These are phyloP conservation scores for Anastatus disparis DNA, from an alignment of 1,140 invertebrate species.

Conservation along the genomic window DNA sequence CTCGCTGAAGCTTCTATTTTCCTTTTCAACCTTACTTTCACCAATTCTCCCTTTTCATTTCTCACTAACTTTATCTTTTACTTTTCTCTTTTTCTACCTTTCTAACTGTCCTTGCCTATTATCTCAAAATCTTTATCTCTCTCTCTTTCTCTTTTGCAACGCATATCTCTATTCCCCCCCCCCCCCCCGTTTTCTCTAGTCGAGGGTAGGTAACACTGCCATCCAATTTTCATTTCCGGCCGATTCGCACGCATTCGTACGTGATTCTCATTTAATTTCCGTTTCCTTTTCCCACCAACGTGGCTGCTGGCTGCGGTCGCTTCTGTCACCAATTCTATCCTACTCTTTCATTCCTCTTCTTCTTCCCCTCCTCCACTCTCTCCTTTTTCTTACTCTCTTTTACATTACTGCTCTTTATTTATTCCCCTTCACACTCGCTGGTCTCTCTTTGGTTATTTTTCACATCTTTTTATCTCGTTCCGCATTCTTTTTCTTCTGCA, in stretches of 20 bases:
- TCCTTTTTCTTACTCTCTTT: not conserved
- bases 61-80: no score
- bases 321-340: not conserved
- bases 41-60: no score
- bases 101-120: not conserved
- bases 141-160: not conserved
- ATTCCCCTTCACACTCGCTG: not conserved
- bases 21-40: no score
- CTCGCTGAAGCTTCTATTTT: no score
- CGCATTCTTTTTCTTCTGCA: not conserved
- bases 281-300: slow-evolving; percentile 39
- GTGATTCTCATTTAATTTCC: slow-evolving; percentile 53
- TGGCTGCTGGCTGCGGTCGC: not conserved
- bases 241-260: slow-evolving; percentile 38
- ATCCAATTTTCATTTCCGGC: slow-evolving; percentile 53
- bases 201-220: not conserved
- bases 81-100: not conserved
- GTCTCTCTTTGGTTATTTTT: slow-evolving; percentile 17
- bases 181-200: not conserved
- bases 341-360: not conserved
- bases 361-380: not conserved
- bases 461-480: slow-evolving; percentile 6
- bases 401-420: slow-evolving; percentile 4
- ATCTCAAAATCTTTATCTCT: slow-evolving; percentile 17
- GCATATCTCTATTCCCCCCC: not conserved